Evolutionary conservation across 2,888 invertebrate species (phyloP).

Genomic region (Tromatobia lineatoria): DNA sequence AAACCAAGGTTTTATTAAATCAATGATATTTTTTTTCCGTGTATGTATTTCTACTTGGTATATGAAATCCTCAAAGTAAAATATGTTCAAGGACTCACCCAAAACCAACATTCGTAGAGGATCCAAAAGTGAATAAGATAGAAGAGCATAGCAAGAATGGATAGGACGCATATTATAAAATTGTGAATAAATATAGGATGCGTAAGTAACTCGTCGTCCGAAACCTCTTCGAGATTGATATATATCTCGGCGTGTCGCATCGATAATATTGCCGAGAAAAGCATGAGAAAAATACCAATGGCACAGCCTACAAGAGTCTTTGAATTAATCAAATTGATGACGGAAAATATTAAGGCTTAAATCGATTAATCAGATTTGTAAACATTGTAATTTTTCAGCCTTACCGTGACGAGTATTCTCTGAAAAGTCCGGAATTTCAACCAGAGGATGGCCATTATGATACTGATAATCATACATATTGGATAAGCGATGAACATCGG

Average conservation of each 20-base stretch:
- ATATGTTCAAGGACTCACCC: constrained; percentile 71
- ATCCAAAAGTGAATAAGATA: constrained; percentile 81
- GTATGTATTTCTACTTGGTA: too few species aligned
- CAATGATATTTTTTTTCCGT: too few species aligned
- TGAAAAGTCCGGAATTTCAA: constrained; percentile 52
- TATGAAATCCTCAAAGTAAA: too few species aligned
- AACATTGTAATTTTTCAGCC: constrained; percentile 31
- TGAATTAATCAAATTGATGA: constrained; percentile 20
- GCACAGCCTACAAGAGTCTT: constrained; percentile 76
- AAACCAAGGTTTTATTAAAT: too few species aligned
- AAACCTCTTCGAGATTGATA: constrained; percentile 78
- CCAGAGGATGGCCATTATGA: constrained; percentile 73
- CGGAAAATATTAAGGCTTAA: constrained; percentile 51
- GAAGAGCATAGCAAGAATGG: constrained; percentile 79
- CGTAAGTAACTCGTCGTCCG: constrained; percentile 77
- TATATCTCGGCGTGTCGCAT: constrained; percentile 81
- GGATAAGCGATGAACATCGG: constrained; percentile 78
- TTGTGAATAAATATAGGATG: constrained; percentile 83
- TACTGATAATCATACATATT: constrained; percentile 74
- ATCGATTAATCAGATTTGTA: constrained; percentile 31
- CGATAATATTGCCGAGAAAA: constrained; percentile 76
- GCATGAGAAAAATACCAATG: constrained; percentile 73
- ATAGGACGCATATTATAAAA: constrained; percentile 79
- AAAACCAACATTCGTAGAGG: constrained; percentile 75
- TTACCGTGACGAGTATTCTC: constrained; percentile 70